Evolutionary conservation across 1,140 invertebrate genomes (phyloP), one percentile per base, ranked within the genome.

Genomic region (Liolophura sinensis): DNA sequence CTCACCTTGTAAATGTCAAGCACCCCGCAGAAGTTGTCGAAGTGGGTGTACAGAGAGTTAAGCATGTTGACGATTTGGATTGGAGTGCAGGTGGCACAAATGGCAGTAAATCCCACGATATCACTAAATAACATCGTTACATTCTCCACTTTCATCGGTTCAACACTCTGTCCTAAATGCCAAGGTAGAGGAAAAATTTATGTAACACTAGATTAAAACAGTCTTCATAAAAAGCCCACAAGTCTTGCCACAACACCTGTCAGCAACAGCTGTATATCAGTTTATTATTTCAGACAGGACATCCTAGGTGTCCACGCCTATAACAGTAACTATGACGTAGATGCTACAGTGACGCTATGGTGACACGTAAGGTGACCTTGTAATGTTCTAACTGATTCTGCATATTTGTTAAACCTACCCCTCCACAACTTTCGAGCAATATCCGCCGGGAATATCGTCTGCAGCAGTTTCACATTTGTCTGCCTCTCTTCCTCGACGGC

Each of bases 31-130:
- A 91, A 95, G 24, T 91, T 88, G 81, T 97, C 95, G 77, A 96
- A 97, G 75, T 93, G 91, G 72, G 93, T 94, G 85, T 97, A 97
- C 22, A 97, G 87, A 70, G 91, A 90, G 78, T 96, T 92, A 27
- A 97, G 87, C 94, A 97, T 96, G 76, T 91, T 92, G 74, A 96
- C 94, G 22, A 96, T 93, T 54, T 75, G 73, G 67, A 81, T 73
- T 11, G 82, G 79, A 11, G 76, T 78, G 60, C 74, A 72, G 0
- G 71, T 69, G 22, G 74, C 76, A 67, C 79, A 83, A 15, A 83
- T 97, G 25, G 93, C 93, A 1, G 95, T 97, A 82, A 97, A 97
- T n/a, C 94, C 94, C 5, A 97, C 94, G 56, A 97, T 96, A 76
- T 96, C 94, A 77, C 93, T 95, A 85, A 96, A 97, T 31, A 96